Evolutionary conservation across 2,797 vertebrate genomes (phyloP).

Genomic region (Linurgus olivaceus): DNA sequence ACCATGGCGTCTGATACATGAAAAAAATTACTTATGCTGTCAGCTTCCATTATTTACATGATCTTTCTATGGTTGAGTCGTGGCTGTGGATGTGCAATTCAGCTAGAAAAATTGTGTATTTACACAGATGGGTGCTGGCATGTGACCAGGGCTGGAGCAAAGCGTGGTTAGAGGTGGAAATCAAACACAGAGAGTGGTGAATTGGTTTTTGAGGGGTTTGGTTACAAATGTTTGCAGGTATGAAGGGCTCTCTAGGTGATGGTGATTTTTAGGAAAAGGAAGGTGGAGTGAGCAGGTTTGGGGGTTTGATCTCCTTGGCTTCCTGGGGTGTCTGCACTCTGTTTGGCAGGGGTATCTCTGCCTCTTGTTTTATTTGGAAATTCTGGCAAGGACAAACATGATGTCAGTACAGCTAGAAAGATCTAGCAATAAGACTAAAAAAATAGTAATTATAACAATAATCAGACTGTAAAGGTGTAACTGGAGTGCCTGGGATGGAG

Average conservation of each 20-base stretch:
- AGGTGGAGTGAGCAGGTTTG: neutral
- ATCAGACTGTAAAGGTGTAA: neutral
- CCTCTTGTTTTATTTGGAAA: neutral
- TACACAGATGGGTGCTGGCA: constrained; percentile 71
- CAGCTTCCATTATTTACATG: constrained; percentile 75
- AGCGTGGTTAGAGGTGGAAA: constrained; percentile 15
- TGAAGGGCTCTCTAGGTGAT: neutral
- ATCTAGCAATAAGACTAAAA: neutral
- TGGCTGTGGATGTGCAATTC: constrained; percentile 65
- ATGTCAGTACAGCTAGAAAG: neutral
- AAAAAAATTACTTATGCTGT: constrained; percentile 77
- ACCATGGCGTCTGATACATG: constrained; percentile 65
- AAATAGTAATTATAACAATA: neutral
- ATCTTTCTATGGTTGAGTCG: constrained; percentile 63
- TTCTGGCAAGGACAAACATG: neutral
- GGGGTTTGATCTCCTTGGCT: neutral
- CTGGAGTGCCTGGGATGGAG: neutral
- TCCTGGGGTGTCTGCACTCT: neutral
- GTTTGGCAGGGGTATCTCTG: neutral
- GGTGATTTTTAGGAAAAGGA: neutral
- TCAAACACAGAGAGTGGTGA: neutral
- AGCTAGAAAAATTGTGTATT: constrained; percentile 69
- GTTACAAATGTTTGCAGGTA: neutral
- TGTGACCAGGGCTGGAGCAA: constrained; percentile 47
- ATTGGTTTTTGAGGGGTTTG: neutral